Evolutionary conservation across 2,113 vertebrate genomes (phyloP).

Genomic region (Charadrius vociferus): DNA sequence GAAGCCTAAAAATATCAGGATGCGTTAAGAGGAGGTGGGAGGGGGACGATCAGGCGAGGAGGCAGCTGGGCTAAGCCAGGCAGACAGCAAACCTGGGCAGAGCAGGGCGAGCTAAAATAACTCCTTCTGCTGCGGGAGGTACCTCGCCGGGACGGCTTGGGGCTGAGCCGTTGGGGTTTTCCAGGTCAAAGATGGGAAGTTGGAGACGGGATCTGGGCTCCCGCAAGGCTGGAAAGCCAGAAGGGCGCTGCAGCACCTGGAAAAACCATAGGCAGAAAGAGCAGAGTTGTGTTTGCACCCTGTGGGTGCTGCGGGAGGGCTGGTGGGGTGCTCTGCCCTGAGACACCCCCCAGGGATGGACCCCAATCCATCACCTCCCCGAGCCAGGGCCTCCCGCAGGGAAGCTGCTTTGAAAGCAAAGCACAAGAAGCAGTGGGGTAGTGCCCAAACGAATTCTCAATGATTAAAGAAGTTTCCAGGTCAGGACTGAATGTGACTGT

Average conservation of each 20-base stretch:
- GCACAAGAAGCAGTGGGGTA: neutral
- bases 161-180: neutral
- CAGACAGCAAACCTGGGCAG: neutral
- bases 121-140: neutral
- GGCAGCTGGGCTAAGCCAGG: neutral
- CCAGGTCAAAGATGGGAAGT: neutral
- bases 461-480: neutral
- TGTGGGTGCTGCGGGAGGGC: neutral
- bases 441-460: fast-evolving
- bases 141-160: fast-evolving
- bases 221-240: neutral
- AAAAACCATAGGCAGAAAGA: neutral
- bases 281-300: neutral
- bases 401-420: neutral
- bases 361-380: neutral
- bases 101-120: neutral
- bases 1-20: neutral
- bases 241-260: neutral
- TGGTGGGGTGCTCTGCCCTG: neutral
- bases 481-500: neutral
- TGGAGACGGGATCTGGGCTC: neutral
- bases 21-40: neutral
- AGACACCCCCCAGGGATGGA: neutral
- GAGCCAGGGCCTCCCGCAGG: fast-evolving
- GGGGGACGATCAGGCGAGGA: neutral